Percentiles rank a stretch among this genome's conserved stretches.
Conservation (phyloP, 2,113 vertebrate genomes). For the Callorhinus ursinus region DNA sequence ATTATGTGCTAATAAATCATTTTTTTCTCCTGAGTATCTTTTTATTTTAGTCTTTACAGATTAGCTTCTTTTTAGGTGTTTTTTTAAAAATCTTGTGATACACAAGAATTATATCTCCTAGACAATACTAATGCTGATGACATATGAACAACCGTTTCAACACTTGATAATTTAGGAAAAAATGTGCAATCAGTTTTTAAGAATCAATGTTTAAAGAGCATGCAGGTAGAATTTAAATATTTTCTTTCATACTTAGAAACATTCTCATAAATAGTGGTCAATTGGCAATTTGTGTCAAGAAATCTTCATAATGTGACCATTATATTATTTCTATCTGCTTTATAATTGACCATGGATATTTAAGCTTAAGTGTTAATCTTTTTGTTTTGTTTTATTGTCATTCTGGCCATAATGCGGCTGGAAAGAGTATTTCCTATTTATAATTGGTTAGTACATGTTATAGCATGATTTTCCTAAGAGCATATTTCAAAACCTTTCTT, state of each 20-base stretch:
- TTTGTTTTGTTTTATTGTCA: background rate
- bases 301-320: background rate
- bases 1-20: conserved; percentile 63
- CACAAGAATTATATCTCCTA: conserved; percentile 8
- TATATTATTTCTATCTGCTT: background rate
- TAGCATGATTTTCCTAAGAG: background rate
- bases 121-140: background rate
- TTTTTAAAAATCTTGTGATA: background rate
- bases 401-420: background rate
- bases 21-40: conserved; percentile 49
- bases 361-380: background rate
- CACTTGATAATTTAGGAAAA: conserved; percentile 24
- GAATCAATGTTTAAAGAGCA: background rate
- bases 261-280: background rate
- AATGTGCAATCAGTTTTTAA: background rate
- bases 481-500: background rate
- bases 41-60: conserved; percentile 60
- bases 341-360: background rate
- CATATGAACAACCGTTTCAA: conserved; percentile 33
- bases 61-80: conserved; percentile 54
- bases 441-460: background rate
- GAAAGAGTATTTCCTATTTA: background rate
- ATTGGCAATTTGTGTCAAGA: background rate
- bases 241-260: background rate
- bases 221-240: conserved; percentile 18